Evolutionary conservation across 23 tunicate species (phyloP).

Genomic region (Clavelina lepadiformis): DNA sequence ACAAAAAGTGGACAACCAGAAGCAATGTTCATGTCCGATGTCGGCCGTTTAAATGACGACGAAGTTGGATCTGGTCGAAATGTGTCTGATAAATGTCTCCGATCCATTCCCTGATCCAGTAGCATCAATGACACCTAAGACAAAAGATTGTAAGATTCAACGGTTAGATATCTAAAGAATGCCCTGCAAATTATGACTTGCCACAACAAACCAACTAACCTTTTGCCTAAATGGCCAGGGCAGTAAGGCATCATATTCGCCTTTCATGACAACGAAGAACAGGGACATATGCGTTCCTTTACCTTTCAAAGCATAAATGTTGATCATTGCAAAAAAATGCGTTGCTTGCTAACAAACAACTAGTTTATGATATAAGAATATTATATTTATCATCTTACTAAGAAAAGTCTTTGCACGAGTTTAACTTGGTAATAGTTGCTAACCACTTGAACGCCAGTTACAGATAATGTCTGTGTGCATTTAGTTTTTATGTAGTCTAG

Average conservation of each 20-base stretch:
- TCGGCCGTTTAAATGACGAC: slow-evolving; percentile 80
- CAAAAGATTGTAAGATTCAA: neutral
- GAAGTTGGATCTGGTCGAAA: slow-evolving; percentile 91
- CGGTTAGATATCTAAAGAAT: neutral
- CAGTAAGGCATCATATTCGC: slow-evolving; percentile 86
- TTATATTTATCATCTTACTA: too few species aligned
- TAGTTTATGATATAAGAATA: too few species aligned
- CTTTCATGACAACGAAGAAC: slow-evolving; percentile 92
- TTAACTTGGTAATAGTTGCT: too few species aligned
- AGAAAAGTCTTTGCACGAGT: too few species aligned
- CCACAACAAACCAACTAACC: slow-evolving; percentile 26
- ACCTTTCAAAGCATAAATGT: slow-evolving; percentile 28
- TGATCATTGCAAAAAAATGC: neutral
- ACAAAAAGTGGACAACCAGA: slow-evolving; percentile 93
- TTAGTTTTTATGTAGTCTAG: too few species aligned
- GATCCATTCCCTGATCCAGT: slow-evolving; percentile 69
- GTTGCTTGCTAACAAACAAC: neutral
- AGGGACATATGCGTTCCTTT: slow-evolving; percentile 92
- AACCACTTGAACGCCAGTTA: too few species aligned
- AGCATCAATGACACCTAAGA: slow-evolving; percentile 87
- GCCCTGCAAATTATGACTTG: neutral
- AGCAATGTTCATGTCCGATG: slow-evolving; percentile 94
- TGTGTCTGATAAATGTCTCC: slow-evolving; percentile 82
- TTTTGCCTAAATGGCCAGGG: slow-evolving; percentile 96
- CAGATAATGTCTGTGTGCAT: too few species aligned